Conservation (phyloP, 2,797 vertebrate species). For the Potorous gilbertii region DNA sequence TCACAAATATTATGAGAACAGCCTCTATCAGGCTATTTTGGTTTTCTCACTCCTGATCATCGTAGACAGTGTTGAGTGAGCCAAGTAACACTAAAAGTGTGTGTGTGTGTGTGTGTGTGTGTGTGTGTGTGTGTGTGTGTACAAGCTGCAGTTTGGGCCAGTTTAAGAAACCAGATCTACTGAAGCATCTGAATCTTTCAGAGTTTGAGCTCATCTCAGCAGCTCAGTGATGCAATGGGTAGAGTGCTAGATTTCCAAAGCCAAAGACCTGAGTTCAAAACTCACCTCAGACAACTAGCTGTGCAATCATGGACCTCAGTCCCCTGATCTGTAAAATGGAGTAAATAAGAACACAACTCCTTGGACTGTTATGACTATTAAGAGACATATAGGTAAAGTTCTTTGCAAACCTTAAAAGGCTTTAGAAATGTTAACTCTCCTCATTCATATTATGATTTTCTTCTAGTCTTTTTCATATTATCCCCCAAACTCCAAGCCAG, state of each 20-base stretch:
- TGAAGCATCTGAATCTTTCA: neutral
- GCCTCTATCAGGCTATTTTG: conserved; percentile 54
- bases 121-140: neutral
- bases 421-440: neutral
- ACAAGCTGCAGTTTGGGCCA: too few species aligned
- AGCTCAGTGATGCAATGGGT: accelerated
- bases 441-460: neutral
- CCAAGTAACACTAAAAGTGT: neutral
- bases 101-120: neutral
- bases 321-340: neutral
- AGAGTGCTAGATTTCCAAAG: neutral
- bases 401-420: neutral
- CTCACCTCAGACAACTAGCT: neutral
- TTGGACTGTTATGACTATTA: neutral
- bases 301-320: neutral
- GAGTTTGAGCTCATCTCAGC: neutral
- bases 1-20: conserved; percentile 35
- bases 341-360: neutral
- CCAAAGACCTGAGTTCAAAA: neutral
- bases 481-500: neutral
- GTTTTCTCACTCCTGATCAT: neutral
- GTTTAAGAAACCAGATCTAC: too few species aligned
- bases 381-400: neutral
- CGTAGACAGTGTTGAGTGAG: conserved; percentile 31
- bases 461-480: neutral